Percentiles rank a stretch among this genome's conserved stretches.
Conservation (phyloP, 2,797 vertebrate genomes). For the Lepidocolaptes lacrymiger region DNA sequence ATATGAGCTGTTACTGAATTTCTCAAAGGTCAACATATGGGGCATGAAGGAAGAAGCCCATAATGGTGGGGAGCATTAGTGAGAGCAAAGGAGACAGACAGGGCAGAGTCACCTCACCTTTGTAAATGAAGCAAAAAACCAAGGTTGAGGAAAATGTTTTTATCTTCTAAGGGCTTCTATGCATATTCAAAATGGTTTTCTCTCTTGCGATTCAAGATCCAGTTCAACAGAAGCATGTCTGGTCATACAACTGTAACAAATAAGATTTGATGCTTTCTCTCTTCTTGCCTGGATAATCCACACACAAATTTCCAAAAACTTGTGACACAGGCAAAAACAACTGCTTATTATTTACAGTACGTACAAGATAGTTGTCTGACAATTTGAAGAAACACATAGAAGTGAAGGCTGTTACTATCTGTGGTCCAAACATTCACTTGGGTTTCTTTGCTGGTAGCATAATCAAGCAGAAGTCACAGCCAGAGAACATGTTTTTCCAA, state of each 20-base stretch:
- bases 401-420: neutral
- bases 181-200: neutral
- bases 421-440: neutral
- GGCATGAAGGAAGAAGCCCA: neutral
- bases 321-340: neutral
- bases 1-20: neutral
- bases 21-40: neutral
- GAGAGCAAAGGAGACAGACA: neutral
- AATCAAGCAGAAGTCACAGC: neutral
- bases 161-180: neutral
- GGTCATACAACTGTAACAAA: neutral
- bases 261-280: neutral
- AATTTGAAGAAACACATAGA: neutral
- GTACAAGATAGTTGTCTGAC: neutral
- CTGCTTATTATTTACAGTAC: neutral
- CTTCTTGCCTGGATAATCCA: neutral
- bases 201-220: neutral
- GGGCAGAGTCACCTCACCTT: neutral
- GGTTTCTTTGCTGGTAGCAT: neutral
- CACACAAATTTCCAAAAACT: neutral
- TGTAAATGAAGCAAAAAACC: neutral
- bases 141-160: neutral
- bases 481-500: neutral
- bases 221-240: neutral
- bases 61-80: neutral